Evolutionary conservation across 2,113 vertebrate genomes (phyloP).

Genomic region (Saimiri boliviensis): DNA sequence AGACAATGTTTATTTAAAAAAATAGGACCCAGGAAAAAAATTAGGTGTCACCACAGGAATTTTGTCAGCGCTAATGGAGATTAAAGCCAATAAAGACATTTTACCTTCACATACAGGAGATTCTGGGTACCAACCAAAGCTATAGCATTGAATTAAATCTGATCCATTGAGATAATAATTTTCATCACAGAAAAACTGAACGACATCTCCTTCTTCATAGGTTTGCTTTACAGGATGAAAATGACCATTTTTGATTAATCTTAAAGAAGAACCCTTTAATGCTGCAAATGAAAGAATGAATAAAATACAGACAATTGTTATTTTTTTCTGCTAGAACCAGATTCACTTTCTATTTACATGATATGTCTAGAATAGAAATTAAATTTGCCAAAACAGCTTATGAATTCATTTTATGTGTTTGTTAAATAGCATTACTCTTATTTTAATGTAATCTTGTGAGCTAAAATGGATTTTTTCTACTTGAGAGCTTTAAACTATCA

Average conservation of each 20-base stretch:
- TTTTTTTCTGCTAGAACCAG: constrained; percentile 14
- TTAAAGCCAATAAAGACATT: neutral
- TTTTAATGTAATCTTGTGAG: neutral
- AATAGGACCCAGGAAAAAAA: neutral
- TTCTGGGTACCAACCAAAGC: constrained; percentile 86
- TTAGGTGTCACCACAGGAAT: neutral
- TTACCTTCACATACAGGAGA: constrained; percentile 88
- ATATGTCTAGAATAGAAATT: neutral
- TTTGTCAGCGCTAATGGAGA: neutral
- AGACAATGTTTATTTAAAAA: neutral
- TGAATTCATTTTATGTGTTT: neutral
- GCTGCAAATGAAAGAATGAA: constrained; percentile 75
- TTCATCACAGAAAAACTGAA: constrained; percentile 86
- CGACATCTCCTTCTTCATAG: constrained; percentile 87
- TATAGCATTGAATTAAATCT: constrained; percentile 88
- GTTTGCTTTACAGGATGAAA: constrained; percentile 82
- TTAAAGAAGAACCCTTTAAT: constrained; percentile 77
- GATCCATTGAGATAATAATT: constrained; percentile 82
- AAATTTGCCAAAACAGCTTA: neutral
- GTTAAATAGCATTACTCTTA: neutral
- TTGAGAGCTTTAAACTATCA: neutral
- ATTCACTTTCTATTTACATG: neutral
- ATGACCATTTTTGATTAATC: constrained; percentile 79
- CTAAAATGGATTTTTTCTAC: neutral
- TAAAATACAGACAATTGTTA: neutral